phyloP scores from a whole-genome alignment of 2,888 invertebrate genomes.

The Dasypogon diadema region DNA sequence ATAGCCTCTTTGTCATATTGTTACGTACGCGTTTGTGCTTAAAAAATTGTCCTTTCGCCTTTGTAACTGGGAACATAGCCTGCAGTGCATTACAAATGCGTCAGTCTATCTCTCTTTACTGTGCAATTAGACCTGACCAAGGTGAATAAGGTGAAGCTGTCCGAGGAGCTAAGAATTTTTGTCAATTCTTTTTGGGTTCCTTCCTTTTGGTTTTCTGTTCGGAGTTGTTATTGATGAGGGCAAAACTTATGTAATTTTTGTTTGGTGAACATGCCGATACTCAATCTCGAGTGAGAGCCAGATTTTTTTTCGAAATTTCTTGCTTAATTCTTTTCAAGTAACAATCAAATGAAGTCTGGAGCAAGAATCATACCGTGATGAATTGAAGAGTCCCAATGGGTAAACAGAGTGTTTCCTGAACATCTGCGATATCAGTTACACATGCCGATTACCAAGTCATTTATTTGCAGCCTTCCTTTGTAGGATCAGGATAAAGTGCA shows the following conservation, averaged over 20 bases:
- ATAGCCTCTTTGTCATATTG: slow-evolving; percentile 43
- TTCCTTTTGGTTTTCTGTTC: slow-evolving; percentile 21
- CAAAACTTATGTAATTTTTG: slow-evolving; percentile 49
- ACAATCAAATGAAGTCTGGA: slow-evolving; percentile 22
- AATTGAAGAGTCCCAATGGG: slow-evolving; percentile 16
- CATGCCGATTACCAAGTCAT: too few relatives aligned
- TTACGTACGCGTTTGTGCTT: slow-evolving; percentile 38
- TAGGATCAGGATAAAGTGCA: too few relatives aligned
- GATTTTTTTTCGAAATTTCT: background rate
- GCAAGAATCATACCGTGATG: slow-evolving; percentile 26
- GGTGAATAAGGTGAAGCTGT: slow-evolving; percentile 1
- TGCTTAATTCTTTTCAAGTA: slow-evolving; percentile 30
- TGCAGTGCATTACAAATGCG: slow-evolving; percentile 38
- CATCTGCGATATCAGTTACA: slow-evolving; percentile 9
- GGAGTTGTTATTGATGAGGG: slow-evolving; percentile 20
- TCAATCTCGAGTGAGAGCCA: slow-evolving; percentile 33
- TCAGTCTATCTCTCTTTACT: too few relatives aligned
- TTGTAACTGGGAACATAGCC: slow-evolving; percentile 1
- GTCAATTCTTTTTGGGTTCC: background rate
- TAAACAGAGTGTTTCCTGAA: slow-evolving; percentile 34
- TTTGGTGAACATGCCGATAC: slow-evolving; percentile 44
- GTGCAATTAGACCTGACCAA: slow-evolving; percentile 35
- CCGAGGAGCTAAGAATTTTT: background rate
- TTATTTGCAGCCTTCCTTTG: too few relatives aligned
- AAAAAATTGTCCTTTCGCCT: slow-evolving; percentile 30